Percentiles rank a stretch among this genome's conserved stretches.
These are phyloP conservation scores for Scomber scombrus DNA, from an alignment of 2,113 vertebrate genomes.

Conservation along the genomic window DNA sequence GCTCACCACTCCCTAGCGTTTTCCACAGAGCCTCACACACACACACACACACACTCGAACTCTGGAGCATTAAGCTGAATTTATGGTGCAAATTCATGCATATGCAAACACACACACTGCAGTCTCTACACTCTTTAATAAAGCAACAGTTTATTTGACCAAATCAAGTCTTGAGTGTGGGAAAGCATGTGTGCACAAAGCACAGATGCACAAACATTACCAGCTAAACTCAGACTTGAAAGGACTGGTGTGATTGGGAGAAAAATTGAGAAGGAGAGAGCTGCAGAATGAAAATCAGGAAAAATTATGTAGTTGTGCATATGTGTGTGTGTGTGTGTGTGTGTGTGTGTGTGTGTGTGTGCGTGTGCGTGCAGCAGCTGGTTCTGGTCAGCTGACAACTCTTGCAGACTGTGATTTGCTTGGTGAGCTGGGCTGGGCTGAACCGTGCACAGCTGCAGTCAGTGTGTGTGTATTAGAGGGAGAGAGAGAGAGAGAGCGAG, in stretches of 20 bases:
- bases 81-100: constrained; percentile 28
- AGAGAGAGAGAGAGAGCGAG: constrained; percentile 36
- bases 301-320: constrained; percentile 36
- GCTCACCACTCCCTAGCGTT: constrained; percentile 35
- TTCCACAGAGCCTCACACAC: constrained; percentile 36
- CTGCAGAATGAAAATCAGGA: constrained; percentile 60
- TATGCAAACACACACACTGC: constrained; percentile 13
- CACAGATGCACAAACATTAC: constrained; percentile 50
- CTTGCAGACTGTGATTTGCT: constrained; percentile 89
- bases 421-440: constrained; percentile 80
- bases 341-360: constrained; percentile 47
- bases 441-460: constrained; percentile 94
- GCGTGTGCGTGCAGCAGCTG: constrained; percentile 65
- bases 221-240: constrained; percentile 36
- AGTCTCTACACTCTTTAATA: background rate
- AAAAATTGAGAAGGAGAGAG: constrained; percentile 45
- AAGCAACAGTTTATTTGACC: constrained; percentile 45
- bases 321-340: constrained; percentile 41
- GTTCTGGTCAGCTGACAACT: constrained; percentile 94
- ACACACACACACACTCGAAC: background rate
- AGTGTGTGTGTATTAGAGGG: constrained; percentile 85
- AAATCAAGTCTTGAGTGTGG: constrained; percentile 36
- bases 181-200: background rate
- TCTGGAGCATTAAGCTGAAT: constrained; percentile 39
- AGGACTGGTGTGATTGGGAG: constrained; percentile 40